Evolutionary conservation across 2,888 invertebrate genomes (phyloP).

Genomic region (Atrina japonica): DNA sequence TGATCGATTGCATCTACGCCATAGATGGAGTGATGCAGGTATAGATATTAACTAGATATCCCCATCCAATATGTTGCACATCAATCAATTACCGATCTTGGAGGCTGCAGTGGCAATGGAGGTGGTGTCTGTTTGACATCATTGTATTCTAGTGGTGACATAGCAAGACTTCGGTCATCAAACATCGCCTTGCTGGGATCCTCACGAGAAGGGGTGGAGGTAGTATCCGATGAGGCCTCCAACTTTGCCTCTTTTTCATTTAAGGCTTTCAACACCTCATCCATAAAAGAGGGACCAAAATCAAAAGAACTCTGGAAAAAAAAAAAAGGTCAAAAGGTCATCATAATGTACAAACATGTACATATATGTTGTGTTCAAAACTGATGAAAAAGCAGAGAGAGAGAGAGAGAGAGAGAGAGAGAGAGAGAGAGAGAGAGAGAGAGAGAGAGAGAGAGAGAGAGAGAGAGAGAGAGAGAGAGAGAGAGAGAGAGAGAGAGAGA

Average conservation of each 20-base stretch:
- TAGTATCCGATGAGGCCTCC: slow-evolving; percentile 43
- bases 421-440: no score
- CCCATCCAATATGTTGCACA: no score
- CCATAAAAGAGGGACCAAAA: slow-evolving; percentile 91
- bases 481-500: no score
- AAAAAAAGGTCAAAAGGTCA: not conserved
- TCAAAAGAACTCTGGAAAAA: slow-evolving; percentile 75
- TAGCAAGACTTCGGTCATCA: slow-evolving; percentile 41
- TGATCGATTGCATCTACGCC: no score
- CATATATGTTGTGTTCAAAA: no score
- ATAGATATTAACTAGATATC: no score
- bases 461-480: no score
- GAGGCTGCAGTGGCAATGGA: slow-evolving; percentile 61
- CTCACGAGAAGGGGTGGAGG: slow-evolving; percentile 43
- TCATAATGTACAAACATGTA: not conserved
- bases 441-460: no score
- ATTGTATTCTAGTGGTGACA: slow-evolving; percentile 49
- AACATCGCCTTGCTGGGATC: slow-evolving; percentile 29
- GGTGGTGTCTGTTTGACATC: slow-evolving; percentile 51
- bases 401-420: no score
- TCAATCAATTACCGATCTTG: slow-evolving; percentile 52
- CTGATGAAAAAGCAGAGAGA: no score
- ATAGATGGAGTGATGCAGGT: no score
- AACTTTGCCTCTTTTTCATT: slow-evolving; percentile 70
- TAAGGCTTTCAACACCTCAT: slow-evolving; percentile 90